Percentiles rank a stretch among this genome's conserved stretches.
Evolutionary conservation across 2,113 vertebrate species (phyloP).

Genomic region (Vombatus ursinus): DNA sequence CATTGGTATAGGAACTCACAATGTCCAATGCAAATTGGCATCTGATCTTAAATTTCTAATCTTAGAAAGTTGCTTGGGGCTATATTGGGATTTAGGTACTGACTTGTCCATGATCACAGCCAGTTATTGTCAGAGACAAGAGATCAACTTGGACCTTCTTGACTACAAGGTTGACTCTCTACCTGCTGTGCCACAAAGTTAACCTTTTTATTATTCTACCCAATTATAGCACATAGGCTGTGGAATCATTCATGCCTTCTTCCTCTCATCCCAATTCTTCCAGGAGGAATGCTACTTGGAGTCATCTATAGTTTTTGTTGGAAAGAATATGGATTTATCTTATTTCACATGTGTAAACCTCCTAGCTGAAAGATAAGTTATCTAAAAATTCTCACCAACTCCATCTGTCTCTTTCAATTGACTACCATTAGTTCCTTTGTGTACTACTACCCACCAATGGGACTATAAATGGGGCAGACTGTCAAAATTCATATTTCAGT

Average conservation of each 20-base stretch:
- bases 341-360: conserved; percentile 53
- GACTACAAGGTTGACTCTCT: neutral
- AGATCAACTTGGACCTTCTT: neutral
- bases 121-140: neutral
- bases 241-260: neutral
- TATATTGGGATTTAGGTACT: neutral
- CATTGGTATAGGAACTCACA: neutral
- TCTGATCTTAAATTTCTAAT: neutral
- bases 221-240: neutral
- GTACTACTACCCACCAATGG: neutral
- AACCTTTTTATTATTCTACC: neutral
- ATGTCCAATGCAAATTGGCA: neutral
- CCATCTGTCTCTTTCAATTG: conserved; percentile 22
- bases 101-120: neutral
- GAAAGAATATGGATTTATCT: conserved; percentile 54
- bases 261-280: neutral
- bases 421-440: neutral
- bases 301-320: conserved; percentile 36
- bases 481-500: conserved; percentile 6
- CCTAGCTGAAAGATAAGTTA: conserved; percentile 49
- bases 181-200: neutral
- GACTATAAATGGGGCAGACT: neutral
- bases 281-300: conserved; percentile 2
- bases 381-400: neutral
- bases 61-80: neutral